These are phyloP conservation scores for Chaenodraco wilsoni DNA, from an alignment of 2,797 vertebrate genomes.

Conservation along the genomic window DNA sequence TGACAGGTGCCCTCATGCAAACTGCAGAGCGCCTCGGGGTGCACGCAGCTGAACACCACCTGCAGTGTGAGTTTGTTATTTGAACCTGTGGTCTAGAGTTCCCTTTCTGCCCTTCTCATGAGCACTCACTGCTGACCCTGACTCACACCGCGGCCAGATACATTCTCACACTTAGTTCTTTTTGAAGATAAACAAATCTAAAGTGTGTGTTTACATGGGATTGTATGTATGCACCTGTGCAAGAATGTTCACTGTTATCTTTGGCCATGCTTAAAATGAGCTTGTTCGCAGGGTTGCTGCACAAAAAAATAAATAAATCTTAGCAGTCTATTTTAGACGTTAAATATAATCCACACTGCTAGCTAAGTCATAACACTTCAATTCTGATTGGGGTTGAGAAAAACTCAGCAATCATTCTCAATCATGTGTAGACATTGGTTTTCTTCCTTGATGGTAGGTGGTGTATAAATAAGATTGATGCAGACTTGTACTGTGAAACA, in stretches of 20 bases:
- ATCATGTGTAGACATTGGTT: conserved; percentile 47
- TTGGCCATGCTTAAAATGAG: conserved; percentile 15
- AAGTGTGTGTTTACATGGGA: neutral
- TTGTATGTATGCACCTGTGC: conserved; percentile 10
- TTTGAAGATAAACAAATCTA: neutral
- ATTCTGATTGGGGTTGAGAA: conserved; percentile 64
- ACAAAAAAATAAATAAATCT: neutral
- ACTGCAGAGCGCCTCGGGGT: conserved; percentile 63
- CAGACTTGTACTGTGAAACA: conserved; percentile 49
- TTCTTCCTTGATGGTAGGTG: conserved; percentile 48
- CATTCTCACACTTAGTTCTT: conserved; percentile 25
- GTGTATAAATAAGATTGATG: conserved; percentile 61
- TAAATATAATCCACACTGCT: conserved; percentile 52
- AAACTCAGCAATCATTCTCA: conserved; percentile 62
- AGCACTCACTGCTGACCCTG: conserved; percentile 67
- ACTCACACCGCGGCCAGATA: conserved; percentile 31
- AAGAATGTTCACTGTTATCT: conserved; percentile 18
- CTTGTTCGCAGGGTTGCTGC: neutral
- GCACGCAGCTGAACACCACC: conserved; percentile 75
- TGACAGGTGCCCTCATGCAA: conserved; percentile 73
- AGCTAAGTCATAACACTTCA: conserved; percentile 55
- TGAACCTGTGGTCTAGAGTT: conserved; percentile 77
- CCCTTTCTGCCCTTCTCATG: conserved; percentile 70
- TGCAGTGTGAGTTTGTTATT: conserved; percentile 79
- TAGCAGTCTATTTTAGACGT: conserved; percentile 32